Conservation (phyloP, 2,113 vertebrate species). For the Ameiurus melas region DNA sequence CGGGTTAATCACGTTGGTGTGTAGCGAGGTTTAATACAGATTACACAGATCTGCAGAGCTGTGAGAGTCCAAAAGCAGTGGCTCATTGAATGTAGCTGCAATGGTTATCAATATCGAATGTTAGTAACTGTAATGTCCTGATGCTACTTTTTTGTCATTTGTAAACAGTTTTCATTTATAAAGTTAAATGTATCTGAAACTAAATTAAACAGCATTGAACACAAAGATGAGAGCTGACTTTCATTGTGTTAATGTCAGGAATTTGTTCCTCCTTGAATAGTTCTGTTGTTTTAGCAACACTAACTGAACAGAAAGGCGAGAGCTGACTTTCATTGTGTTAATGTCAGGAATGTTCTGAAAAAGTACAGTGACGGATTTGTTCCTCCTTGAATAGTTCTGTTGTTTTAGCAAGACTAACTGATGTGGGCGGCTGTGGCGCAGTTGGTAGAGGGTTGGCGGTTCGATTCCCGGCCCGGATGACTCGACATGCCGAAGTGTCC, state of each 20-base stretch:
- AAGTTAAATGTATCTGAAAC: background rate
- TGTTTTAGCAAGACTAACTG: too few species aligned
- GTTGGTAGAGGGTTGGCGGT: too few species aligned
- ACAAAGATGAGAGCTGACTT: background rate
- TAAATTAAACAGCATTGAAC: slow-evolving; percentile 1
- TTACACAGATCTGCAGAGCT: background rate
- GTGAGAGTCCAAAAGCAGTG: background rate
- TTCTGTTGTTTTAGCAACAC: background rate
- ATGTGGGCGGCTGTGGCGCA: too few species aligned
- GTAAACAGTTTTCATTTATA: background rate
- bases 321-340: too few species aligned
- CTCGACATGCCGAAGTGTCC: too few species aligned
- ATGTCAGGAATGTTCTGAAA: too few species aligned
- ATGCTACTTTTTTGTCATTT: slow-evolving; percentile 10
- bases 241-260: background rate
- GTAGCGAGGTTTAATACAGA: background rate
- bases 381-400: too few species aligned
- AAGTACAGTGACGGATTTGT: too few species aligned
- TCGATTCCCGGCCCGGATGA: too few species aligned
- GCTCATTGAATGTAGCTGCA: slow-evolving; percentile 12
- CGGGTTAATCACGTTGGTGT: background rate
- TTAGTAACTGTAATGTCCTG: background rate
- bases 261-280: background rate
- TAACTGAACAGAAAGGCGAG: too few species aligned
- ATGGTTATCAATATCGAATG: background rate